These are phyloP conservation scores for Poicephalus meyeri DNA, from an alignment of 2,113 vertebrate genomes.

Conservation along the genomic window DNA sequence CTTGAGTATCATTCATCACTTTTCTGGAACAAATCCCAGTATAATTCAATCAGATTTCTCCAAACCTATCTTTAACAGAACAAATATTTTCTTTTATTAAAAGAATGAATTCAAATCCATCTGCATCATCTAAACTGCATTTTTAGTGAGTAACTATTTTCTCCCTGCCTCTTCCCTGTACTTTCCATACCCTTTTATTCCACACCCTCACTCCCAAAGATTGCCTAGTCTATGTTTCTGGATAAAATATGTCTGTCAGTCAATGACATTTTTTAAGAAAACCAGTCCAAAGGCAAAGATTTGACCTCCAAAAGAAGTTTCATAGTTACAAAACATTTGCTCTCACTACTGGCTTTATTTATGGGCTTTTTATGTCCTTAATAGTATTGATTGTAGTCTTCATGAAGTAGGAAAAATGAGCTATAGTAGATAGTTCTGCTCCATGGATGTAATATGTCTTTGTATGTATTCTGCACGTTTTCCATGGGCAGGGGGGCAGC, in stretches of 20 bases:
- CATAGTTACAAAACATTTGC: background rate
- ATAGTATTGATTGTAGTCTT: background rate
- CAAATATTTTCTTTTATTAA: background rate
- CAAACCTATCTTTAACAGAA: background rate
- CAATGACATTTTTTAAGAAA: background rate
- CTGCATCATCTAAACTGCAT: background rate
- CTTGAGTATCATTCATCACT: background rate
- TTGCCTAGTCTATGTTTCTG: background rate
- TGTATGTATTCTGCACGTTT: background rate
- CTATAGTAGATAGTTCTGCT: background rate
- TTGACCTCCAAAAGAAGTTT: background rate
- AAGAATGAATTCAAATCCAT: background rate
- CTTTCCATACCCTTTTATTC: background rate
- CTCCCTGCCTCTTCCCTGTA: background rate
- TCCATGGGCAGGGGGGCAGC: no score
- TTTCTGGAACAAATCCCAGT: background rate
- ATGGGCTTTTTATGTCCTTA: background rate
- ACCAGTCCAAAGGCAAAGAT: background rate
- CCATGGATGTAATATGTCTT: background rate
- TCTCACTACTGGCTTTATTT: background rate
- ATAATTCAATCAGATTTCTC: background rate
- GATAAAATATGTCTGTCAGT: background rate
- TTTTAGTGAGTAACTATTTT: background rate
- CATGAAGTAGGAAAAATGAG: background rate
- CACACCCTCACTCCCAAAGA: accelerated